Evolutionary conservation across 2,888 invertebrate species (phyloP).

Genomic region (Lathronympha strigana): DNA sequence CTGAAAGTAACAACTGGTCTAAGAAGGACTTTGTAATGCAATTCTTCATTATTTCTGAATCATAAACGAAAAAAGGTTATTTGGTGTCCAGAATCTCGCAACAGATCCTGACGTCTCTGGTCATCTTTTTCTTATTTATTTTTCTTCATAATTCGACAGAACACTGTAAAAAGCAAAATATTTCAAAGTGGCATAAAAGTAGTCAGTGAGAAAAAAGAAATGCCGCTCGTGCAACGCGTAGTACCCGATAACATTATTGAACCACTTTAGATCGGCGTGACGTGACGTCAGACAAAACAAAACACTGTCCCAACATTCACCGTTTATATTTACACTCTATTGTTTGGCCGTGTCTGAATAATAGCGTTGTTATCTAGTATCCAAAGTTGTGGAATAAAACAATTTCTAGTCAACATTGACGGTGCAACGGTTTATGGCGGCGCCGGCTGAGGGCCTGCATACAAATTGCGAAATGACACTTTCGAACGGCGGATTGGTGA

Average conservation of each 20-base stretch:
- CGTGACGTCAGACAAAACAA: constrained; percentile 28
- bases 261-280: constrained; percentile 11
- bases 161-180: no score
- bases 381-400: constrained; percentile 60
- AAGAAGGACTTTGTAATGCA: no score
- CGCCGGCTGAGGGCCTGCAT: constrained; percentile 63
- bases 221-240: neutral
- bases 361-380: constrained; percentile 37
- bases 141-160: no score
- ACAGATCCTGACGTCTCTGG: no score
- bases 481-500: constrained; percentile 53
- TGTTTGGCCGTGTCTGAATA: constrained; percentile 29
- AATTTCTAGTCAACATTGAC: constrained; percentile 60
- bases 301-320: constrained; percentile 18
- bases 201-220: neutral
- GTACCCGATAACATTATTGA: constrained; percentile 10
- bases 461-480: constrained; percentile 70
- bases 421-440: constrained; percentile 73
- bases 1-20: no score
- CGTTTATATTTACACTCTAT: constrained; percentile 29
- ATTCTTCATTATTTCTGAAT: no score
- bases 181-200: no score
- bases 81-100: no score
- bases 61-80: no score
- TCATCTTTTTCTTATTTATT: no score